Evolutionary conservation across 2,113 vertebrate genomes (phyloP).

Genomic region (Prunella fulvescens): DNA sequence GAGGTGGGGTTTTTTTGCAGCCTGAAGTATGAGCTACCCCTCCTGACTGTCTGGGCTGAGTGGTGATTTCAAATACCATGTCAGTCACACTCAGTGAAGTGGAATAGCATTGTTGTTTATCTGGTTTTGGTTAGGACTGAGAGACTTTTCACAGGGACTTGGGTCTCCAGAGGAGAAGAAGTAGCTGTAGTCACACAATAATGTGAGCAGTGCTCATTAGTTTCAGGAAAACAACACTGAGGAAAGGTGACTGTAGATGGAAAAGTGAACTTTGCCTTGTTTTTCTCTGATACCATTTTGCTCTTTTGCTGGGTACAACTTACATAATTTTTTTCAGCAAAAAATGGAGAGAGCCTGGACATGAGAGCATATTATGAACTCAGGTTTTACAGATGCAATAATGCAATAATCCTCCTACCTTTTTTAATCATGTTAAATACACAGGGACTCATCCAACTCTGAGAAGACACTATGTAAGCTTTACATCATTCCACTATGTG

Average conservation of each 20-base stretch:
- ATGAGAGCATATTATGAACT: neutral
- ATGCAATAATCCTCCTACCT: neutral
- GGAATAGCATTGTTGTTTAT: slow-evolving; percentile 36
- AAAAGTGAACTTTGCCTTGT: neutral
- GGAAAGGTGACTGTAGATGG: neutral
- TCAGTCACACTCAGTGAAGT: slow-evolving; percentile 47
- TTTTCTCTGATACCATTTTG: neutral
- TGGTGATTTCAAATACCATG: slow-evolving; percentile 24
- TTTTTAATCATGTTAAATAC: neutral
- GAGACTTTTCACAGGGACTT: slow-evolving; percentile 17
- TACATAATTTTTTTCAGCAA: neutral
- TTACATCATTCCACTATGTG: neutral
- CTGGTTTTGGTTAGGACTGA: slow-evolving; percentile 32
- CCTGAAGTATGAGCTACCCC: slow-evolving; percentile 6
- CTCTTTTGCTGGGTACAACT: neutral
- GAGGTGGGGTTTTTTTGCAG: neutral
- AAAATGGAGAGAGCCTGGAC: neutral
- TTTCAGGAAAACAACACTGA: neutral
- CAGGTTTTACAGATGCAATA: neutral
- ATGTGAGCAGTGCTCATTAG: neutral
- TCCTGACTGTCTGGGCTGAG: neutral
- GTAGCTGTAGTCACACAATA: neutral
- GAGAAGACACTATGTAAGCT: neutral
- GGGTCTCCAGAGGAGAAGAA: neutral
- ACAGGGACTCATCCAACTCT: neutral